These are phyloP conservation scores for Australoheros facetus DNA, from an alignment of 2,797 vertebrate species.

Conservation along the genomic window DNA sequence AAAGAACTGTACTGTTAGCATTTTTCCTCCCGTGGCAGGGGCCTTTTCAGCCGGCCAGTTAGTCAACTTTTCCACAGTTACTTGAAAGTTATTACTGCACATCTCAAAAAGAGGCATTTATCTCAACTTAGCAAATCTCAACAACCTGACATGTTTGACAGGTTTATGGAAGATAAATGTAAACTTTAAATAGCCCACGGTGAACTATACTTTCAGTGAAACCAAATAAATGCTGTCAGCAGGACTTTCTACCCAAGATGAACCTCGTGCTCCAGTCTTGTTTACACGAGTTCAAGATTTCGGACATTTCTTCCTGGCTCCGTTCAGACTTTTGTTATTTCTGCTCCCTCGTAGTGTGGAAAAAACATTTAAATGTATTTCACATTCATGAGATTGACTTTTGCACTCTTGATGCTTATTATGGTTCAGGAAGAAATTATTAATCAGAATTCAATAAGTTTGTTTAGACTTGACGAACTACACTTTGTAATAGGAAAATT, in stretches of 20 bases:
- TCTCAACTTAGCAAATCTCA: constrained; percentile 31
- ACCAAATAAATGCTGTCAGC: constrained; percentile 31
- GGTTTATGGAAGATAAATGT: constrained; percentile 21
- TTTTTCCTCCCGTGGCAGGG: constrained; percentile 17
- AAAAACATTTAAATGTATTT: background rate
- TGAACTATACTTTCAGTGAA: constrained; percentile 16
- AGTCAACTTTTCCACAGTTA: constrained; percentile 50
- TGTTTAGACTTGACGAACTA: too few relatives aligned
- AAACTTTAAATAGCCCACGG: constrained; percentile 15
- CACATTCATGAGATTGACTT: constrained; percentile 1
- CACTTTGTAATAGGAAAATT: too few relatives aligned
- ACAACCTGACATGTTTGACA: constrained; percentile 3
- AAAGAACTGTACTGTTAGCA: background rate
- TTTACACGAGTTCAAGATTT: constrained; percentile 16
- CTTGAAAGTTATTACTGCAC: constrained; percentile 13
- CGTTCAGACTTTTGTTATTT: background rate
- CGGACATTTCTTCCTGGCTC: background rate
- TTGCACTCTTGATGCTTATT: background rate
- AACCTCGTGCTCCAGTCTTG: constrained; percentile 6
- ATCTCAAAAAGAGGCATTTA: constrained; percentile 31
- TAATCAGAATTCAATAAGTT: too few relatives aligned
- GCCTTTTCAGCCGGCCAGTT: constrained; percentile 29
- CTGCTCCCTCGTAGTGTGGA: background rate
- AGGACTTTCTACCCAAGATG: background rate
- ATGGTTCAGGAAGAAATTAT: background rate